Evolutionary conservation across 2,113 vertebrate species (phyloP).

Genomic region (Siniperca chuatsi): DNA sequence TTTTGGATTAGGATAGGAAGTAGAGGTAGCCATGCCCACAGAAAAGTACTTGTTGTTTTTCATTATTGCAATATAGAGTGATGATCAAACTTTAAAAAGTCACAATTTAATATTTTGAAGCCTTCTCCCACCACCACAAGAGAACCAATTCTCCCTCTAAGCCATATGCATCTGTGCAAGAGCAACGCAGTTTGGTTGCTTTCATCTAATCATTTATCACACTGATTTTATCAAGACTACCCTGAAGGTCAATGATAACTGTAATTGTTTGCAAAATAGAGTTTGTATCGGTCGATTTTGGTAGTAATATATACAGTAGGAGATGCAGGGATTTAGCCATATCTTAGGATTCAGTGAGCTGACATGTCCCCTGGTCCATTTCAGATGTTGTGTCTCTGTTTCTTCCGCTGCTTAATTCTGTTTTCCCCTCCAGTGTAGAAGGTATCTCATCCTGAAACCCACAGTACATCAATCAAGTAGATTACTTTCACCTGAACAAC

Average conservation of each 20-base stretch:
- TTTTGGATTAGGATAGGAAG: constrained; percentile 3
- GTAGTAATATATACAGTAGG: background rate
- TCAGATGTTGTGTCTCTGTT: constrained; percentile 36
- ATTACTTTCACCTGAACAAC: constrained; percentile 68
- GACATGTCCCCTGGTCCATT: constrained; percentile 24
- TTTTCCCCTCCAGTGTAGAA: constrained; percentile 30
- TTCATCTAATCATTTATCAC: constrained; percentile 27
- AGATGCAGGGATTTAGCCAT: constrained; percentile 1
- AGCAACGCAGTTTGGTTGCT: background rate
- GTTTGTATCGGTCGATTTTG: background rate
- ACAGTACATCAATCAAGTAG: constrained; percentile 61
- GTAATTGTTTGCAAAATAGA: background rate
- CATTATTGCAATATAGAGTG: background rate
- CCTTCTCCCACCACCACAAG: background rate
- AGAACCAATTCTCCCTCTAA: background rate
- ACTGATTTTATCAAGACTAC: constrained; percentile 13
- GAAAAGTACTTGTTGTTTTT: constrained; percentile 25
- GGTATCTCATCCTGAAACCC: constrained; percentile 41
- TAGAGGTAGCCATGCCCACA: background rate
- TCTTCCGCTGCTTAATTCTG: constrained; percentile 25
- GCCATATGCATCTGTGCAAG: background rate
- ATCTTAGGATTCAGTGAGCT: background rate
- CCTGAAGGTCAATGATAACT: constrained; percentile 18
- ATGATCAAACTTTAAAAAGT: constrained; percentile 15
- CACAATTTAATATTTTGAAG: background rate